Conservation (phyloP, 1,140 invertebrate genomes). For the Dendroctonus ponderosae region DNA sequence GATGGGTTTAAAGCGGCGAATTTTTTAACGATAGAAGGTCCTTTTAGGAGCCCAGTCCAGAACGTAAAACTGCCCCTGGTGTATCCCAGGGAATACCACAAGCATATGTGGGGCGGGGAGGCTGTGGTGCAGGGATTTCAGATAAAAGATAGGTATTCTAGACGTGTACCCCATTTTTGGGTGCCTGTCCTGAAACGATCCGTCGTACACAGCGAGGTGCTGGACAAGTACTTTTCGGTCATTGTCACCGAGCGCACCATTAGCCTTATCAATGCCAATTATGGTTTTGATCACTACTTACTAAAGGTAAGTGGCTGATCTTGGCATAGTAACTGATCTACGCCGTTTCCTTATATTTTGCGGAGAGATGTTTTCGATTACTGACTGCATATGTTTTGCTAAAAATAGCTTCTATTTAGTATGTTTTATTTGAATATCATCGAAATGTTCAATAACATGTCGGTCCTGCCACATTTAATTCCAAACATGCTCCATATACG, state of each 20-base stretch:
- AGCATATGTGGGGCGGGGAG: constrained; percentile 96
- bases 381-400: no score
- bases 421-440: no score
- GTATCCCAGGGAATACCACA: constrained; percentile 75
- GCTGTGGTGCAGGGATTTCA: constrained; percentile 87
- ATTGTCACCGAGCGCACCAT: constrained; percentile 80
- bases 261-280: constrained; percentile 81
- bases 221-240: constrained; percentile 81
- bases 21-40: neutral
- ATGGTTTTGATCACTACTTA: constrained; percentile 95
- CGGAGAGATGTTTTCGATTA: no score
- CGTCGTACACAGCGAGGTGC: constrained; percentile 91
- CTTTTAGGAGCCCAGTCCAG: constrained; percentile 63
- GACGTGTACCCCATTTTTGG: constrained; percentile 81
- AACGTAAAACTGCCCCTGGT: constrained; percentile 76
- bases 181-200: constrained; percentile 73
- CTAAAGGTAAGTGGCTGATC: constrained; percentile 65
- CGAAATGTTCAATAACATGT: no score
- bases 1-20: neutral
- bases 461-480: no score
- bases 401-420: no score
- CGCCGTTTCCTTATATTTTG: no score
- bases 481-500: no score
- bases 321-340: neutral
- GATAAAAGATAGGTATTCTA: constrained; percentile 60